Percentiles rank a stretch among this genome's conserved stretches.
Conservation (phyloP, 2,888 invertebrate species). For the Bellardia pandia region DNA sequence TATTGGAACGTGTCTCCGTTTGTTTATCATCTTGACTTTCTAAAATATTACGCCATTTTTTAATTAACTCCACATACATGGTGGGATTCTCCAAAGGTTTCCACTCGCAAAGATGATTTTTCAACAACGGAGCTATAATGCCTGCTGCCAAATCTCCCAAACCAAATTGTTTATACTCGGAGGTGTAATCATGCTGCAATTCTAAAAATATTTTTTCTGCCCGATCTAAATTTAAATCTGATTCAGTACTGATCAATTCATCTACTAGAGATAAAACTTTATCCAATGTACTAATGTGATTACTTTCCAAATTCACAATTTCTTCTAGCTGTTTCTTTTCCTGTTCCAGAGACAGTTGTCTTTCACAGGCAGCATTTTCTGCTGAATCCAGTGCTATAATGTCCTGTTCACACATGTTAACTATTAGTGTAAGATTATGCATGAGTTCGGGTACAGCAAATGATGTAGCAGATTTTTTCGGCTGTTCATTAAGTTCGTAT, state of each 20-base stretch:
- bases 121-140: slow-evolving; percentile 92
- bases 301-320: slow-evolving; percentile 89
- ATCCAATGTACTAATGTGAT: slow-evolving; percentile 89
- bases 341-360: slow-evolving; percentile 90
- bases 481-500: slow-evolving; percentile 85
- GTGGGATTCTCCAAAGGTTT: slow-evolving; percentile 89
- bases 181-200: slow-evolving; percentile 87
- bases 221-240: slow-evolving; percentile 83
- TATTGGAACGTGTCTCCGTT: slow-evolving; percentile 80
- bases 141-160: slow-evolving; percentile 93
- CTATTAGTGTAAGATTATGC: slow-evolving; percentile 95
- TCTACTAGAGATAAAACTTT: slow-evolving; percentile 89
- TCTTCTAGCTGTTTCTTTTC: slow-evolving; percentile 90
- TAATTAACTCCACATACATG: slow-evolving; percentile 87
- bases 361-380: slow-evolving; percentile 91
- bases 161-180: slow-evolving; percentile 93
- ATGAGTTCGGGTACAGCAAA: slow-evolving; percentile 94
- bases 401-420: slow-evolving; percentile 97
- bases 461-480: slow-evolving; percentile 81
- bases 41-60: slow-evolving; percentile 89
- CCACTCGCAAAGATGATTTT: slow-evolving; percentile 91
- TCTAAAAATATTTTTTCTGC: slow-evolving; percentile 83
- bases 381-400: slow-evolving; percentile 94
- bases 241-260: slow-evolving; percentile 82
- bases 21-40: slow-evolving; percentile 72